Percentiles rank a stretch among this genome's conserved stretches.
Evolutionary conservation across 2,113 vertebrate genomes (phyloP).

Genomic region (Silurus glanis): DNA sequence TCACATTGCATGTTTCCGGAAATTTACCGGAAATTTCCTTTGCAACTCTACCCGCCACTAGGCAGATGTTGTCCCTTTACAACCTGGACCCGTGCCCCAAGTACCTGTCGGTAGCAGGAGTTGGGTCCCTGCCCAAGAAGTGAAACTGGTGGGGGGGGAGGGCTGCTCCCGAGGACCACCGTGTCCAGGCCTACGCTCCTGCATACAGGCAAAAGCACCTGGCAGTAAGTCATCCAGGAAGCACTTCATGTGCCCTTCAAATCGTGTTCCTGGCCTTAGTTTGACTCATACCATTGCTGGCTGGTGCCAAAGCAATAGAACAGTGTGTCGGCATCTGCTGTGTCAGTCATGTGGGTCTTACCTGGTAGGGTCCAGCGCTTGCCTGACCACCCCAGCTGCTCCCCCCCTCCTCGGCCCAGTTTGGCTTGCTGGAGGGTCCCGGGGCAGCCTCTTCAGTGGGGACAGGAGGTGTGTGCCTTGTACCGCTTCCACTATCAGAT

Average conservation of each 20-base stretch:
- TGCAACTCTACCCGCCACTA: background rate
- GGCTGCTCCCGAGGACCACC: constrained; percentile 72
- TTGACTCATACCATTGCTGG: constrained; percentile 3
- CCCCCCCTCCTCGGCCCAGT: constrained; percentile 80
- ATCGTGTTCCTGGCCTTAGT: constrained; percentile 53
- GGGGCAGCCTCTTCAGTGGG: constrained; percentile 72
- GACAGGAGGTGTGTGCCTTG: constrained; percentile 71
- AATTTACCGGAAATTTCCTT: too few species aligned
- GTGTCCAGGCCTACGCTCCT: constrained; percentile 73
- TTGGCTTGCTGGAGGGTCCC: constrained; percentile 77
- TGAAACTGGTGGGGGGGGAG: constrained; percentile 73
- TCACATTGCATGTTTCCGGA: too few species aligned
- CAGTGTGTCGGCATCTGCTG: too few species aligned
- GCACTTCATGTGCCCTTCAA: constrained; percentile 29
- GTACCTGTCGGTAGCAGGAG: constrained; percentile 75
- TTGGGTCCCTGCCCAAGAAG: constrained; percentile 73
- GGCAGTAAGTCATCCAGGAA: constrained; percentile 58
- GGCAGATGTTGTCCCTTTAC: constrained; percentile 21
- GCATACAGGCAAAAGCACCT: constrained; percentile 67
- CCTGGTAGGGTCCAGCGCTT: constrained; percentile 75
- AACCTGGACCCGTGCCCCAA: constrained; percentile 51
- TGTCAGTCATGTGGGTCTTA: constrained; percentile 53
- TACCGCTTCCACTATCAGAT: constrained; percentile 67
- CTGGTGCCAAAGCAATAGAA: background rate
- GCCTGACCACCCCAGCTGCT: constrained; percentile 70